Evolutionary conservation across 2,797 vertebrate genomes (phyloP).

Genomic region (Helostoma temminkii): DNA sequence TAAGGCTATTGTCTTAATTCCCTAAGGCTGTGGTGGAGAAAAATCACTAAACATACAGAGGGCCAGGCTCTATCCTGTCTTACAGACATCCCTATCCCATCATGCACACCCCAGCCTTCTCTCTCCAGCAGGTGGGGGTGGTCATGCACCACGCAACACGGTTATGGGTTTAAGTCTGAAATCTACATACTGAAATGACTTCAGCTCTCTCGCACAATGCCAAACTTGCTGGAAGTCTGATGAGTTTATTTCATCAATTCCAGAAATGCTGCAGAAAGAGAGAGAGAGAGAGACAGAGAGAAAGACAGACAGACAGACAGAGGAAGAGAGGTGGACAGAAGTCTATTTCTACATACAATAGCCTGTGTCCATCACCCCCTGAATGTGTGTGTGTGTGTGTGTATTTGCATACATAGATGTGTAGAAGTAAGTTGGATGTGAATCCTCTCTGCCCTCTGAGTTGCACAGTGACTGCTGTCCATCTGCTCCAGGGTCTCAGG

Average conservation of each 20-base stretch:
- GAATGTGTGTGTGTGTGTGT: conserved; percentile 21
- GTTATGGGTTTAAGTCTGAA: conserved; percentile 83
- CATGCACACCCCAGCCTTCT: conserved; percentile 75
- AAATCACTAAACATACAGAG: conserved; percentile 72
- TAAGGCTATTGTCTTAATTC: conserved; percentile 78
- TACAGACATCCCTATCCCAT: conserved; percentile 77
- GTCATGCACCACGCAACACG: conserved; percentile 79
- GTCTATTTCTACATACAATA: conserved; percentile 71
- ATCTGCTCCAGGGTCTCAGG: conserved; percentile 83
- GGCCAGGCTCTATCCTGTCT: conserved; percentile 77
- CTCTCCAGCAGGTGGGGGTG: conserved; percentile 82
- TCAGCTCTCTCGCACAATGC: conserved; percentile 78
- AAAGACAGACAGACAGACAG: conserved; percentile 32
- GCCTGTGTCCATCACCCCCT: conserved; percentile 67
- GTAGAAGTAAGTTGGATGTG: conserved; percentile 75
- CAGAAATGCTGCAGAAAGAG: conserved; percentile 68
- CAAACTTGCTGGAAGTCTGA: conserved; percentile 82
- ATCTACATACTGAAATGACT: conserved; percentile 84
- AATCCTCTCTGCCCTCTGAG: conserved; percentile 73
- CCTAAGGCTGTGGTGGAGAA: conserved; percentile 71
- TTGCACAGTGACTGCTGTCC: conserved; percentile 73
- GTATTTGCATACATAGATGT: conserved; percentile 55
- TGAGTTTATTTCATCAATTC: conserved; percentile 83
- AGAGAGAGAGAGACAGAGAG: conserved; percentile 21
- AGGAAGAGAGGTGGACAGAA: conserved; percentile 54